Conservation (phyloP, 2,888 invertebrate genomes). For the Stenotaenia linearis region DNA sequence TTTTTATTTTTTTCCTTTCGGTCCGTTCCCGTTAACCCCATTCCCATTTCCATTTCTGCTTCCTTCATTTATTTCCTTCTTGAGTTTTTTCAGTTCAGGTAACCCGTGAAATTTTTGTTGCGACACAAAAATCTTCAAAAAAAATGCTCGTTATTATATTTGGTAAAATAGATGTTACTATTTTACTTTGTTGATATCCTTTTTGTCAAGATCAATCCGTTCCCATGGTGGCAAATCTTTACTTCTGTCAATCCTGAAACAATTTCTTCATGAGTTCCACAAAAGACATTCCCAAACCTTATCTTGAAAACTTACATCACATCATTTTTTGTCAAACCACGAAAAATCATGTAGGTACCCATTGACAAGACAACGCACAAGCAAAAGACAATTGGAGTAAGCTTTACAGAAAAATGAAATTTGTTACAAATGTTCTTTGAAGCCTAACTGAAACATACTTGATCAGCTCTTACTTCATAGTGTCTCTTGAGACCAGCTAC, state of each 20-base stretch:
- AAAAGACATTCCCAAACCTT: background rate
- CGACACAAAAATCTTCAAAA: background rate
- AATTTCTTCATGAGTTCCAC: background rate
- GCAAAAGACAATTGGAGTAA: background rate
- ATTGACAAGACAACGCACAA: background rate
- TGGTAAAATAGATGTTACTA: background rate
- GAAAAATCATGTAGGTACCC: background rate
- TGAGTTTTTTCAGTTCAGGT: background rate
- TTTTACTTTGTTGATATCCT: background rate
- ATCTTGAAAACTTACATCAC: background rate
- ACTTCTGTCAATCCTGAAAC: background rate
- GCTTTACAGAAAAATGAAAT: background rate
- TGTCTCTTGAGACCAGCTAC: background rate
- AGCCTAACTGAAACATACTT: background rate
- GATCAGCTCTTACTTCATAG: background rate
- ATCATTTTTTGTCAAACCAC: background rate
- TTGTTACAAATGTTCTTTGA: background rate
- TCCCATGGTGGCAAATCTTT: conserved; percentile 6
- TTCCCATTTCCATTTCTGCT: background rate
- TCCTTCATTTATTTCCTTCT: background rate
- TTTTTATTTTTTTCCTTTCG: too few relatives aligned
- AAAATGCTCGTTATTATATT: too few relatives aligned
- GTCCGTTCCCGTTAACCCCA: background rate
- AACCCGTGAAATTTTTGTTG: background rate
- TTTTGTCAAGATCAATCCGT: background rate